phyloP scores from a whole-genome alignment of 2,888 invertebrate species.

The Melikaiella ostensackeni region DNA sequence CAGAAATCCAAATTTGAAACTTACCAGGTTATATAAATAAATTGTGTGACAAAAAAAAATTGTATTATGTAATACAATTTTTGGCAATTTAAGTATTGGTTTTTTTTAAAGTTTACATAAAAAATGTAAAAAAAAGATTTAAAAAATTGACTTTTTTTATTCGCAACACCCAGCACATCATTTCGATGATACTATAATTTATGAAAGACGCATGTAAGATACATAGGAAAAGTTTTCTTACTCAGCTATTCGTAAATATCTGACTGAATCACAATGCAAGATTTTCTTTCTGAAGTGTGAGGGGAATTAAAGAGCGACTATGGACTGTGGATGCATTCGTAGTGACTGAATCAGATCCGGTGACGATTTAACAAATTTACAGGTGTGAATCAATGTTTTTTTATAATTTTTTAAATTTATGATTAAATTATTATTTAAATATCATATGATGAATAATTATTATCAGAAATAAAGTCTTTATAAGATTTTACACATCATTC shows the following conservation, averaged over 20 bases:
- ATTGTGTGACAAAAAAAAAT: too few relatives aligned
- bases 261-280: neutral
- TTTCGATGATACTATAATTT: neutral
- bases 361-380: neutral
- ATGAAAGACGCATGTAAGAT: neutral
- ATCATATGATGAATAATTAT: too few relatives aligned
- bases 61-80: too few relatives aligned
- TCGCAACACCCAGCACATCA: neutral
- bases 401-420: neutral
- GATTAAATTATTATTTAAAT: too few relatives aligned
- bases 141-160: neutral
- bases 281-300: neutral
- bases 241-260: slow-evolving; percentile 27
- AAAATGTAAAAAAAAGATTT: too few relatives aligned
- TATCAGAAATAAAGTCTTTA: too few relatives aligned
- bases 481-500: too few relatives aligned
- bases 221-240: slow-evolving; percentile 14
- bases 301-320: neutral
- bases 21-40: too few relatives aligned
- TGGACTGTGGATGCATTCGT: neutral
- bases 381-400: neutral
- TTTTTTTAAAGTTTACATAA: too few relatives aligned
- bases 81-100: too few relatives aligned
- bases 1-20: too few relatives aligned
- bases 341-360: slow-evolving; percentile 5